phyloP scores from a whole-genome alignment of 2,888 invertebrate genomes.

The Drosophila stalkeri region DNA sequence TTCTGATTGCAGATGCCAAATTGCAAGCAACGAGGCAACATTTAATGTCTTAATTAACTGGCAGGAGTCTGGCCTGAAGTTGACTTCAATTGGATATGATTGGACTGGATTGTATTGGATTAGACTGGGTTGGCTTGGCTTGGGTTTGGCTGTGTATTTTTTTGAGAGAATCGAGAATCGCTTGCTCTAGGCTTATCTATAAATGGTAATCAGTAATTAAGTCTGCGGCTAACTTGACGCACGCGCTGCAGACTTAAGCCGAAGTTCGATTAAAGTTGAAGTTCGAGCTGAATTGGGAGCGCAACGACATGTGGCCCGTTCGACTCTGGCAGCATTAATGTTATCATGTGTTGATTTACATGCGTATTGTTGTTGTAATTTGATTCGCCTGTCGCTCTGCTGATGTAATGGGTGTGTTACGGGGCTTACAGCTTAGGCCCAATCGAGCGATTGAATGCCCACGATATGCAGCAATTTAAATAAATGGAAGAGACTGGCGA shows the following conservation, averaged over 20 bases:
- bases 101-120: slow-evolving; percentile 12
- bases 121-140: background rate
- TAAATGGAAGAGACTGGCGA: slow-evolving; percentile 42
- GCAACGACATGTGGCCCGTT: slow-evolving; percentile 38
- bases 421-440: slow-evolving; percentile 32
- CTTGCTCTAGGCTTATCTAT: slow-evolving; percentile 67
- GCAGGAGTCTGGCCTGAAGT: slow-evolving; percentile 25
- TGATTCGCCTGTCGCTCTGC: slow-evolving; percentile 49
- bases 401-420: slow-evolving; percentile 43
- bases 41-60: slow-evolving; percentile 80
- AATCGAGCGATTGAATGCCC: slow-evolving; percentile 39
- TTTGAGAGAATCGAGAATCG: slow-evolving; percentile 22
- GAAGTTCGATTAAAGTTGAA: slow-evolving; percentile 16
- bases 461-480: slow-evolving; percentile 58
- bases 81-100: slow-evolving; percentile 30
- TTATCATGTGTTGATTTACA: slow-evolving; percentile 79
- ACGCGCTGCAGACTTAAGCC: slow-evolving; percentile 54
- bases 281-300: slow-evolving; percentile 31
- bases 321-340: slow-evolving; percentile 41
- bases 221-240: slow-evolving; percentile 54
- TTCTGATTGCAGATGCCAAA: slow-evolving; percentile 52
- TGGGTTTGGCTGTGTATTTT: slow-evolving; percentile 19
- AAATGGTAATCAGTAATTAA: slow-evolving; percentile 84
- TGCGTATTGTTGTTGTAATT: slow-evolving; percentile 63
- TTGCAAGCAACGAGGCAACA: slow-evolving; percentile 52